Evolutionary conservation across 2,113 vertebrate species (phyloP).

Genomic region (Solenodon paradoxus): DNA sequence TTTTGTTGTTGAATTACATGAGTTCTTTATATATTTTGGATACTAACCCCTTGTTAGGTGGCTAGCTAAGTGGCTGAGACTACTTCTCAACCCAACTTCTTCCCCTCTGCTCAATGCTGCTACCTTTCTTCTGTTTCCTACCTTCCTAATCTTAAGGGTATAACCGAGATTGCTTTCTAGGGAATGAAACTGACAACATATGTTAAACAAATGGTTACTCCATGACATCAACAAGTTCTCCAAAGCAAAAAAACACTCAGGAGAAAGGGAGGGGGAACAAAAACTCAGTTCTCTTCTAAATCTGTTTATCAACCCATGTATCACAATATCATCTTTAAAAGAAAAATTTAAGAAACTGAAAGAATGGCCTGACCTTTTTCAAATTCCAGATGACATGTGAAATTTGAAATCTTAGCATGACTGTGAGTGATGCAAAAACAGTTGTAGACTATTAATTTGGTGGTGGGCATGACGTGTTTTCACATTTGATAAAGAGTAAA

Average conservation of each 20-base stretch:
- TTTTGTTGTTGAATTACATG: no score
- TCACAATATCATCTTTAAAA: background rate
- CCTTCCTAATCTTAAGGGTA: background rate
- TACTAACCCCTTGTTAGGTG: no score
- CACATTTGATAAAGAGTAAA: no score
- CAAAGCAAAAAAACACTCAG: background rate
- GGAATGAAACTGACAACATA: background rate
- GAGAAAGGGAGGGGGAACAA: background rate
- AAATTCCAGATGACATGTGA: background rate
- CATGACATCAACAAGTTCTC: background rate
- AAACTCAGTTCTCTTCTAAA: background rate
- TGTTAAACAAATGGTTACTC: background rate
- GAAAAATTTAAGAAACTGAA: background rate
- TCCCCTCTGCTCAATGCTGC: background rate
- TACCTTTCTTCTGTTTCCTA: background rate
- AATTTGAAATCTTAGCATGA: background rate
- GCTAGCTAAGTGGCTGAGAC: background rate
- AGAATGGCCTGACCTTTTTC: background rate
- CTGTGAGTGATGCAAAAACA: background rate
- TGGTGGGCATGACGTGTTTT: no score
- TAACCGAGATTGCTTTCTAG: no score
- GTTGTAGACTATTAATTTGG: no score
- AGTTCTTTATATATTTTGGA: no score
- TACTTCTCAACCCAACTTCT: background rate
- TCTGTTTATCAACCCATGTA: background rate